These are phyloP conservation scores for Discoglossus pictus DNA, from an alignment of 2,797 vertebrate species.

Conservation along the genomic window DNA sequence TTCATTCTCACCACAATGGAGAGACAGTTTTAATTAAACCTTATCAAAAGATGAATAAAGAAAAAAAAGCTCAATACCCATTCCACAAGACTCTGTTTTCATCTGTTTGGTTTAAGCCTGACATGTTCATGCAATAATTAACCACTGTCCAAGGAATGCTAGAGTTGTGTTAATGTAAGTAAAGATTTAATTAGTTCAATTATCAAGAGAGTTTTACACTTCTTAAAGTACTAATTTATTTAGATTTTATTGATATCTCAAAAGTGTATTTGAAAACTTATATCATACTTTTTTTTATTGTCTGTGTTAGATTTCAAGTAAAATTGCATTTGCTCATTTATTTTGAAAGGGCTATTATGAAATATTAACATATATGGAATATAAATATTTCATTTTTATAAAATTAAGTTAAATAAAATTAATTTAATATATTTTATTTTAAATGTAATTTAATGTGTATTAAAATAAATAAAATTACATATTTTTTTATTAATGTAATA, in stretches of 20 bases:
- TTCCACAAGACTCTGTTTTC: slow-evolving; percentile 81
- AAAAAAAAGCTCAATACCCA: slow-evolving; percentile 76
- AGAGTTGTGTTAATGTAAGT: slow-evolving; percentile 79
- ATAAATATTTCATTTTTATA: too few relatives aligned
- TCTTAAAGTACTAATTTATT: slow-evolving; percentile 68
- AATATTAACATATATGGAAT: too few relatives aligned
- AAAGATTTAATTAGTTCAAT: slow-evolving; percentile 85
- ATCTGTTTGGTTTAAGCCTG: slow-evolving; percentile 81
- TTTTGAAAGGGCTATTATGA: too few relatives aligned
- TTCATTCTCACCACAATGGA: slow-evolving; percentile 86
- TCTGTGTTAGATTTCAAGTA: too few relatives aligned
- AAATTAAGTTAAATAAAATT: too few relatives aligned
- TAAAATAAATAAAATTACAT: too few relatives aligned
- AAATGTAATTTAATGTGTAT: too few relatives aligned
- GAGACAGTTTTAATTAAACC: slow-evolving; percentile 95
- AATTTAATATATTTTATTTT: too few relatives aligned
- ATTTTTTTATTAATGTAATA: too few relatives aligned
- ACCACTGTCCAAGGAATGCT: slow-evolving; percentile 80
- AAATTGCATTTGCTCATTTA: too few relatives aligned
- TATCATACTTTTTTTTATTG: too few relatives aligned
- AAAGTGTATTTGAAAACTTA: too few relatives aligned
- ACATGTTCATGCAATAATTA: slow-evolving; percentile 83
- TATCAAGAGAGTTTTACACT: slow-evolving; percentile 74
- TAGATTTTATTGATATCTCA: slow-evolving; percentile 68
- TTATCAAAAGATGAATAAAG: slow-evolving; percentile 93